Conservation (phyloP, 2,888 invertebrate genomes). For the Coleophora flavipennella region DNA sequence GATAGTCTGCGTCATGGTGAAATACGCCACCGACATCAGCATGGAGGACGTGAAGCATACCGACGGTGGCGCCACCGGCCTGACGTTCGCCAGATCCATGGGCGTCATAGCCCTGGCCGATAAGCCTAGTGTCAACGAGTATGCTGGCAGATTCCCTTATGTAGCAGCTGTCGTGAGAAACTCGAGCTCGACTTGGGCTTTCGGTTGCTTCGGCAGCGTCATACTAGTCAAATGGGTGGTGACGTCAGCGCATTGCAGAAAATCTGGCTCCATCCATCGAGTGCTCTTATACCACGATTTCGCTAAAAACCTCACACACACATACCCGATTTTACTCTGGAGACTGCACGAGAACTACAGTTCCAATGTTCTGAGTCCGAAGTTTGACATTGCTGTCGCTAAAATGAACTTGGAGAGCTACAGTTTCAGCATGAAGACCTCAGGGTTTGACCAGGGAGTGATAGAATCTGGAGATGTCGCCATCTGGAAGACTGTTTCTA, state of each 20-base stretch:
- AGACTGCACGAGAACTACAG: conserved; percentile 45
- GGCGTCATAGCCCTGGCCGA: conserved; percentile 38
- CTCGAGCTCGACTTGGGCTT: conserved; percentile 34
- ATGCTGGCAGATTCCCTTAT: conserved; percentile 39
- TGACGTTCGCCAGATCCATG: conserved; percentile 32
- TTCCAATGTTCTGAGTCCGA: conserved; percentile 20
- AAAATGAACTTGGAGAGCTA: conserved; percentile 36
- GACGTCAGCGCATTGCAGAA: conserved; percentile 50
- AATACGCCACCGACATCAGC: conserved; percentile 54
- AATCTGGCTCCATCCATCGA: conserved; percentile 34
- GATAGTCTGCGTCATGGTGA: conserved; percentile 59
- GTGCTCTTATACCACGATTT: conserved; percentile 45
- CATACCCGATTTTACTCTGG: conserved; percentile 49
- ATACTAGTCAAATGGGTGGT: conserved; percentile 49
- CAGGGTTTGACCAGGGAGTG: conserved; percentile 30
- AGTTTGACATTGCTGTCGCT: conserved; percentile 51
- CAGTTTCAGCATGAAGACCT: conserved; percentile 27
- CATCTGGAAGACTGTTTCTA: conserved; percentile 52
- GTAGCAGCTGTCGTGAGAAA: conserved; percentile 48
- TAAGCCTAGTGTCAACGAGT: conserved; percentile 14
- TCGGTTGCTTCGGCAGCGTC: conserved; percentile 51
- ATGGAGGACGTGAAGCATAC: conserved; percentile 28
- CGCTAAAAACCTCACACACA: conserved; percentile 34
- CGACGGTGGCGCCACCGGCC: conserved; percentile 24
- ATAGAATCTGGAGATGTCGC: conserved; percentile 24